Conservation (phyloP, 2,888 invertebrate genomes). For the Hypercompe scribonia region DNA sequence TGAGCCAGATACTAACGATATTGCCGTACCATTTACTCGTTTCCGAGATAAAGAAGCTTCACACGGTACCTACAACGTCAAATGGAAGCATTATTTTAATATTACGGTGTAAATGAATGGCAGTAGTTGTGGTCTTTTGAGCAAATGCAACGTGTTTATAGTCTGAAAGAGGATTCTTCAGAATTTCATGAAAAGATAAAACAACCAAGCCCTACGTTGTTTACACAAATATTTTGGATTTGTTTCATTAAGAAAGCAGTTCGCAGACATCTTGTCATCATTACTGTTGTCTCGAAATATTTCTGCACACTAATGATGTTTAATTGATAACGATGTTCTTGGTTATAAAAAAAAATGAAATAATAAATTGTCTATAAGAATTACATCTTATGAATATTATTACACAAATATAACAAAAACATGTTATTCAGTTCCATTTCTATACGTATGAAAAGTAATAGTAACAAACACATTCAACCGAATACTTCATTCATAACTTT, state of each 20-base stretch:
- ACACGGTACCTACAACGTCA: slow-evolving; percentile 60
- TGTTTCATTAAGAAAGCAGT: slow-evolving; percentile 12
- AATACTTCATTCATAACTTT: slow-evolving; percentile 41
- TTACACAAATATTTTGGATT: slow-evolving; percentile 27
- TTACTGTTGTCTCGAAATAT: slow-evolving; percentile 23
- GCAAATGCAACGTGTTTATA: slow-evolving; percentile 38
- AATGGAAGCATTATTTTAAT: slow-evolving; percentile 63
- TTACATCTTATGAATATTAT: neutral
- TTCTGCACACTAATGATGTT: neutral
- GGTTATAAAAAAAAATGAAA: slow-evolving; percentile 1
- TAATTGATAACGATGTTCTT: slow-evolving; percentile 11
- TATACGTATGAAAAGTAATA: slow-evolving; percentile 31
- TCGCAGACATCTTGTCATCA: slow-evolving; percentile 19
- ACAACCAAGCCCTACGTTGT: slow-evolving; percentile 22
- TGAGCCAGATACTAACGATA: slow-evolving; percentile 70
- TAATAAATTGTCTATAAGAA: neutral
- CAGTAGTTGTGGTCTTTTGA: slow-evolving; percentile 31
- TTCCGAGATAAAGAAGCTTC: slow-evolving; percentile 72
- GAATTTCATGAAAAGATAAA: slow-evolving; percentile 42
- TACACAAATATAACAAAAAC: neutral
- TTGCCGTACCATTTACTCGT: slow-evolving; percentile 69
- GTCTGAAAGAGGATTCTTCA: slow-evolving; percentile 34
- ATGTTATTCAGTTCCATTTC: slow-evolving; percentile 24
- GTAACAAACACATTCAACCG: slow-evolving; percentile 31
- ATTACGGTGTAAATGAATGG: slow-evolving; percentile 47